A percentile compares a stretch with the other conserved stretches of the same genome.
Evolutionary conservation across 1,140 invertebrate genomes (phyloP).

Genomic region (Wasmannia auropunctata): DNA sequence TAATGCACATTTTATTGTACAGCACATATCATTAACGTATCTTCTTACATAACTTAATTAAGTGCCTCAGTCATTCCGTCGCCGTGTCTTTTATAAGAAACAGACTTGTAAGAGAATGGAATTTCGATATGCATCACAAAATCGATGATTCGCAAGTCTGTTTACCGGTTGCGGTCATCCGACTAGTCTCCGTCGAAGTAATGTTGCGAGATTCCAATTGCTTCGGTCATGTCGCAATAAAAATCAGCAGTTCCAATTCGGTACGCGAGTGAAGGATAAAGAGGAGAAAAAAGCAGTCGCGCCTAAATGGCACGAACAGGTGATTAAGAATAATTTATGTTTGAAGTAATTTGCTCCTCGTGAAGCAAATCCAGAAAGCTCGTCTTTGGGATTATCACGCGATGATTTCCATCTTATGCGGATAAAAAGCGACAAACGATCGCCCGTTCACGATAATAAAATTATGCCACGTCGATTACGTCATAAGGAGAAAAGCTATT

Average conservation of each 20-base stretch:
- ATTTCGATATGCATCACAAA: conserved; percentile 4
- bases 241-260: neutral
- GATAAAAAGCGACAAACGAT: neutral
- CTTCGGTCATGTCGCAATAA: conserved; percentile 11
- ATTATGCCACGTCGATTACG: conserved; percentile 2
- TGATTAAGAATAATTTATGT: neutral
- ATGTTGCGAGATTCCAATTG: conserved; percentile 3
- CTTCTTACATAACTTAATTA: neutral
- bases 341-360: neutral
- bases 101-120: neutral
- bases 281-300: neutral
- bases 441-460: neutral
- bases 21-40: neutral
- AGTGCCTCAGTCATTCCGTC: neutral
- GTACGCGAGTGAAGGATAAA: neutral
- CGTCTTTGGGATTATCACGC: neutral
- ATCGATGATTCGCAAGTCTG: neutral
- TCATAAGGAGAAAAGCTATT: neutral
- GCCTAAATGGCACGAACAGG: neutral
- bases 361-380: neutral
- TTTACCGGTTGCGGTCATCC: neutral
- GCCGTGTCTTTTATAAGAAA: neutral
- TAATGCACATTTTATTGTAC: neutral
- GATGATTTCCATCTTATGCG: neutral
- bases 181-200: neutral